phyloP scores from a whole-genome alignment of 2,888 invertebrate species.

The Aspidiotus destructor region DNA sequence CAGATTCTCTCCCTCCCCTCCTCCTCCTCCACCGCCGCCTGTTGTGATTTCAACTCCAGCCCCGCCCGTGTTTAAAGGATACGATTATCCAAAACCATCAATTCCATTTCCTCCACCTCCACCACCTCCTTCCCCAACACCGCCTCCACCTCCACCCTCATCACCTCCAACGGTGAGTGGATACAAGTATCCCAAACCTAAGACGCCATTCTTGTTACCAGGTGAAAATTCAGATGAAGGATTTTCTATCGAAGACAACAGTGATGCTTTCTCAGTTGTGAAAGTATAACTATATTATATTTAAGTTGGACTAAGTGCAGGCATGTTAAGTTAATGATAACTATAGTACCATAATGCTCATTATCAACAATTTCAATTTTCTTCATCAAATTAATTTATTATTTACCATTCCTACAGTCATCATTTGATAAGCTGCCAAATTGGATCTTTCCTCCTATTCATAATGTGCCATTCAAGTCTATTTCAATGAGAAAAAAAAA shows the following conservation, averaged over 20 bases:
- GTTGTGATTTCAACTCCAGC: conserved; percentile 8
- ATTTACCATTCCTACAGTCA: no score
- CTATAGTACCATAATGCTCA: no score
- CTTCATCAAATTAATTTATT: no score
- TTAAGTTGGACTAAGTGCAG: no score
- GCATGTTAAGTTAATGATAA: no score
- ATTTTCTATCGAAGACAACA: not conserved
- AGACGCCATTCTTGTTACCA: conserved; percentile 28
- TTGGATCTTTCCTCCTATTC: no score
- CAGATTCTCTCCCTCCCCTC: not conserved
- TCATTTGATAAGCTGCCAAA: no score
- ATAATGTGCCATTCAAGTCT: no score
- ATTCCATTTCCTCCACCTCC: conserved; percentile 27
- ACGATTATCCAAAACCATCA: conserved; percentile 24
- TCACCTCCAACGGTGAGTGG: not conserved
- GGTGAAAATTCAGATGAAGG: not conserved
- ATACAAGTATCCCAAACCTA: conserved; percentile 30
- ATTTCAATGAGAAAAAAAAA: no score
- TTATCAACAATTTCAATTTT: no score
- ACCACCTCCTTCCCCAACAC: not conserved
- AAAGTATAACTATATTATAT: conserved; percentile 19
- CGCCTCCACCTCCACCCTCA: conserved; percentile 12
- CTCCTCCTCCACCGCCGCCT: conserved; percentile 6
- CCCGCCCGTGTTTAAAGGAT: conserved; percentile 20
- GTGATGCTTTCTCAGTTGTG: conserved; percentile 27